Evolutionary conservation across 2,797 vertebrate species (phyloP), one percentile per base, ranked within the genome.

Genomic region (Bradypodion ventrale): DNA sequence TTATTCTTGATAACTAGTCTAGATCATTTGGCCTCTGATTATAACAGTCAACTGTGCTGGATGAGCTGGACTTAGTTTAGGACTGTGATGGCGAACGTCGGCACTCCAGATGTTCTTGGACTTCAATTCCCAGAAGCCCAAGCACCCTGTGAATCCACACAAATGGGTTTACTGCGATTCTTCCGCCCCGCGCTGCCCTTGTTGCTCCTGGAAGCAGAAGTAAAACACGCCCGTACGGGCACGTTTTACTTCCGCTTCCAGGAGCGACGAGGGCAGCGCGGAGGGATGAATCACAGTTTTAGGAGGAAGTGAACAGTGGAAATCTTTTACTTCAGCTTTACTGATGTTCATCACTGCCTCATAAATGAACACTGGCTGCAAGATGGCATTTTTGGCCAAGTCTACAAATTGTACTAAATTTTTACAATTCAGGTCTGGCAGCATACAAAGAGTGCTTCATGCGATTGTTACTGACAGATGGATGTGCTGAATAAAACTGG

Each of bases 401-500:
- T 82, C 44, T 80, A 23, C 19, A 49, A 52, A 60, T 62, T 83
- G 62, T 75, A 62, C 63, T 49, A 68, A 40, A 52, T 75, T 62
- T n/a, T 68, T 79, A 72, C 87, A 91, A 88, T 87, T 87, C 88
- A 59, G 69, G 3, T 80, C 78, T 86, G 87, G 83, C 68, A 80
- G 83, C 87, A 82, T 81, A 23, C 70, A 44, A 85, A 66, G 32
- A 84, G 62, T 87, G 80, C 81, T 91, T 80, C 78, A 85, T 84
- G 90, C 88, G 89, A 90, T 83, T 90, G 77, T 84, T 75, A 56
- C 5, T 1, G 56, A 87, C 0, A 72, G 29, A 40, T 0, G 0
- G 1, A 87, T 94, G 91, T 89, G 80, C 83, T 89, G 87, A 94
- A 94, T 93, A 94, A 94, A 56, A 94, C 87, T 40, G 85, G 79